phyloP scores from a whole-genome alignment of 2,888 invertebrate genomes.

The Tromatobia lineatoria region DNA sequence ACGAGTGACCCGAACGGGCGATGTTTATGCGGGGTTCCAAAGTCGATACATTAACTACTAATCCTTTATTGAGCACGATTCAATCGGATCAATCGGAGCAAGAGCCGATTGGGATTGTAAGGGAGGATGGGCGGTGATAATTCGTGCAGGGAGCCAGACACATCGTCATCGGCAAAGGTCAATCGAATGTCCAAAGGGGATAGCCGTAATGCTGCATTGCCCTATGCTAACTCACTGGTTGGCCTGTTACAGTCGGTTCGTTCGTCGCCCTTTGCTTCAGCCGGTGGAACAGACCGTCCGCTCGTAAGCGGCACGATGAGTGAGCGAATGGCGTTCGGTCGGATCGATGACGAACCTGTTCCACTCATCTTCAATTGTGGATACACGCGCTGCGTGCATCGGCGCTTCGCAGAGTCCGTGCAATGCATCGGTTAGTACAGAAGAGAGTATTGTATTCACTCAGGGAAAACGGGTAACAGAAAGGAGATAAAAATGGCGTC shows the following conservation, averaged over 20 bases:
- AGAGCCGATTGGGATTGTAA: constrained; percentile 30
- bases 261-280: constrained; percentile 38
- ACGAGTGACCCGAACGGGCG: background rate
- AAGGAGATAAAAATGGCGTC: constrained; percentile 33
- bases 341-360: constrained; percentile 66
- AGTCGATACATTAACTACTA: constrained; percentile 27
- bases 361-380: constrained; percentile 62
- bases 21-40: background rate
- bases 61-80: constrained; percentile 59
- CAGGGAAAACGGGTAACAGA: constrained; percentile 15
- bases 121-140: constrained; percentile 16
- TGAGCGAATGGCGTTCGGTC: constrained; percentile 46
- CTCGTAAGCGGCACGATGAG: constrained; percentile 57
- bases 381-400: constrained; percentile 6
- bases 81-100: constrained; percentile 45
- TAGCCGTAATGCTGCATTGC: constrained; percentile 41
- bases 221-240: constrained; percentile 36
- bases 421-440: background rate
- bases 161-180: constrained; percentile 54
- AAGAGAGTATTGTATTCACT: constrained; percentile 24
- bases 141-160: constrained; percentile 47
- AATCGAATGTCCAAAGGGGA: constrained; percentile 56
- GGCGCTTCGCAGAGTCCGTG: constrained; percentile 31
- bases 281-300: constrained; percentile 26
- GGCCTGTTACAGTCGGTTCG: constrained; percentile 43